Evolutionary conservation across 2,888 invertebrate species (phyloP), one percentile per base, ranked within the genome.

Genomic region (Yponomeuta plumbellus): DNA sequence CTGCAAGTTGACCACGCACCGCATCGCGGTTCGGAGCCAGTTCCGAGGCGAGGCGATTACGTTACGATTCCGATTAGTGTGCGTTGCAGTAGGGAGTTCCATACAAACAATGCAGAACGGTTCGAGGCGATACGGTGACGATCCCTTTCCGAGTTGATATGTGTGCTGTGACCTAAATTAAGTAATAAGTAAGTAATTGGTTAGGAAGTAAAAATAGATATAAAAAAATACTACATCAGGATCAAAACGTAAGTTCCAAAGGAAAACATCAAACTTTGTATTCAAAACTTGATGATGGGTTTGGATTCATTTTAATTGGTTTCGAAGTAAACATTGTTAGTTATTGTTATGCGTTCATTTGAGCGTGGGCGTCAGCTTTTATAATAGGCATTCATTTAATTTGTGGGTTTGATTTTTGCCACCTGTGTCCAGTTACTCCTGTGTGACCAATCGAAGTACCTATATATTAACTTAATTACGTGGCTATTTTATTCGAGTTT

Each of bases 271-370:
- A 13, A 57, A 26, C 40, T 40, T 67, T 67, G 67, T 67, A 66
- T 66, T 69, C 63, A 67, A 70, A 70, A 68, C 71, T 52, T 76
- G 75, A 79, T 78, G 75, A 78, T 77, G 74, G 72, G 75, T 75
- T 80, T 76, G 65, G 68, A 72, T 78, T 74, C 69, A 69, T 77
- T 79, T 80, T 84, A 85, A 86, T 86, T 80, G 79, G 78, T 77
- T 81, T 52, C 17, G 82, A 82, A 79, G 80, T 76, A 73, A 70
- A 74, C 69, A 73, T 76, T 73, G 73, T 76, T 71, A 71, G 76
- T 76, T 74, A 74, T 73, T 75, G 76, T 72, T 70, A 81, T 73
- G 80, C 70, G 77, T 79, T 82, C n/a, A 20, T 76, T 71, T 70
- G 74, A 76, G 63, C 72, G 44, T 67, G 56, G 67, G 68, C 69